phyloP scores from a whole-genome alignment of 2,797 vertebrate genomes.

The Spizella passerina region DNA sequence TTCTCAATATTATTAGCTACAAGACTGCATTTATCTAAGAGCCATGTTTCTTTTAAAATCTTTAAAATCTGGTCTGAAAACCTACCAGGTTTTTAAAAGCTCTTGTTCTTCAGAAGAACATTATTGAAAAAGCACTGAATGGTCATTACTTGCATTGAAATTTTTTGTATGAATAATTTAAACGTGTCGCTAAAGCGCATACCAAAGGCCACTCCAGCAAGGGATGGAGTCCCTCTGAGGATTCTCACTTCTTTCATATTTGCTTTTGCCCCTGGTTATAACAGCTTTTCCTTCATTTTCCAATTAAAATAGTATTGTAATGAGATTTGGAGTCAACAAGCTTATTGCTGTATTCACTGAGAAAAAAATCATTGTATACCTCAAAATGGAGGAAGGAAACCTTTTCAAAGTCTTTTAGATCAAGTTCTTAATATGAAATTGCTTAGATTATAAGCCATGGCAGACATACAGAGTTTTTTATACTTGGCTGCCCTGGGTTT shows the following conservation, averaged over 20 bases:
- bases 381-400: background rate
- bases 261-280: constrained; percentile 8
- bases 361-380: background rate
- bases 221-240: background rate
- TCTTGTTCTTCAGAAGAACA: background rate
- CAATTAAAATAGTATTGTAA: constrained; percentile 45
- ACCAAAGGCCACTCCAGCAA: background rate
- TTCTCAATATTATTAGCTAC: background rate
- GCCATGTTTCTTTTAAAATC: background rate
- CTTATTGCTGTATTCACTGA: background rate
- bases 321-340: background rate
- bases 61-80: background rate
- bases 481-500: background rate
- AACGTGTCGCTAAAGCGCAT: background rate
- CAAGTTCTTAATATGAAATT: background rate
- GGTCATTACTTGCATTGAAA: background rate
- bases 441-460: background rate
- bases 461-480: background rate
- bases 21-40: background rate
- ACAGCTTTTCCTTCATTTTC: constrained; percentile 29
- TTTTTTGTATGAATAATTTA: constrained; percentile 2
- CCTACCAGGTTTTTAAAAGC: background rate
- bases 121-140: background rate
- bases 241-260: background rate
- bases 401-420: background rate